Conservation (phyloP, 1,140 invertebrate species). For the Cotesia chilonis region DNA sequence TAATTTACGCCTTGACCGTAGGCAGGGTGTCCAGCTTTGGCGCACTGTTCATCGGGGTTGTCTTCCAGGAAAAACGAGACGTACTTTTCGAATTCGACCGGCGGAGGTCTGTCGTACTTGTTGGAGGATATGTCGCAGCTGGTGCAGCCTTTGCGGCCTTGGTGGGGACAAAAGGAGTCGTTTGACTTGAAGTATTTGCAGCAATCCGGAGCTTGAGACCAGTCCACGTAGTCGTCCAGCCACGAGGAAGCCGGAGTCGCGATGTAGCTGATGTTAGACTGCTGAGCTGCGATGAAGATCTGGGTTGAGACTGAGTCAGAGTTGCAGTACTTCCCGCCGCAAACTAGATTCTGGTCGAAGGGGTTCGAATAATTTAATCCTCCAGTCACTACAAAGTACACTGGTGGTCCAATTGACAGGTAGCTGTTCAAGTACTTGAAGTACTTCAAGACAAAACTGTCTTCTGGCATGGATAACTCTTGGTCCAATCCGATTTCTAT, state of each 20-base stretch:
- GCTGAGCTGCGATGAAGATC: slow-evolving; percentile 79
- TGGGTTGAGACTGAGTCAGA: slow-evolving; percentile 85
- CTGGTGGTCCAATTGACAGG: slow-evolving; percentile 93
- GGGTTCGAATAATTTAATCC: slow-evolving; percentile 81
- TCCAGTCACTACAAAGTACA: slow-evolving; percentile 94
- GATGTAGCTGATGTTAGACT: slow-evolving; percentile 81
- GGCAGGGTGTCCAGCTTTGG: slow-evolving; percentile 88
- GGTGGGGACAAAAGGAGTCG: slow-evolving; percentile 77
- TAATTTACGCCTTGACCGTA: slow-evolving; percentile 79
- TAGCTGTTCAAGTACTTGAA: slow-evolving; percentile 87
- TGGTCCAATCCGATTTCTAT: slow-evolving; percentile 96
- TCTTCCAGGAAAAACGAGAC: slow-evolving; percentile 89
- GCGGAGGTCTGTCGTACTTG: slow-evolving; percentile 68
- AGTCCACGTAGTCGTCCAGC: slow-evolving; percentile 97
- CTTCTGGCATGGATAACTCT: slow-evolving; percentile 96
- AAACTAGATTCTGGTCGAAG: slow-evolving; percentile 84
- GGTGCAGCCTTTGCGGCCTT: slow-evolving; percentile 49
- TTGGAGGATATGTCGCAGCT: slow-evolving; percentile 67
- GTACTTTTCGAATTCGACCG: slow-evolving; percentile 80
- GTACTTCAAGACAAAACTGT: slow-evolving; percentile 93
- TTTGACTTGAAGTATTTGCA: slow-evolving; percentile 70
- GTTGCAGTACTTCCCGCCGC: slow-evolving; percentile 82
- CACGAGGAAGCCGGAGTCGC: slow-evolving; percentile 90
- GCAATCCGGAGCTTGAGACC: slow-evolving; percentile 72
- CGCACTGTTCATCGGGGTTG: slow-evolving; percentile 83